phyloP scores from a whole-genome alignment of 2,113 vertebrate species.

The Brachyhypopomus occidentalis region DNA sequence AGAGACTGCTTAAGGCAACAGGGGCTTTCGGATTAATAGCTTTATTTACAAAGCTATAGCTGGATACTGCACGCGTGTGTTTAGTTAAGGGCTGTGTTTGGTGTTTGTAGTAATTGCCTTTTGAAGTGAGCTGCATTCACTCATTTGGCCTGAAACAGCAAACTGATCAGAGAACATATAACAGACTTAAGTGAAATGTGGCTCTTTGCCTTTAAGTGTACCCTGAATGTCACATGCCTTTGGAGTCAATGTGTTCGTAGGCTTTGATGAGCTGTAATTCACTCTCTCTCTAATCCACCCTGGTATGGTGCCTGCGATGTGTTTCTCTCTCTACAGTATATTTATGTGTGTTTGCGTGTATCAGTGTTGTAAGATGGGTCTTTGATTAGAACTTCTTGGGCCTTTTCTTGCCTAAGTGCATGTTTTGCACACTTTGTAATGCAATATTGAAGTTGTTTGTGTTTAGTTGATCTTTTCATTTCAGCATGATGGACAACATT shows the following conservation, averaged over 20 bases:
- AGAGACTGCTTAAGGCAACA: slow-evolving; percentile 25
- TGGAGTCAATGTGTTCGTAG: slow-evolving; percentile 30
- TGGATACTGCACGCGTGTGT: slow-evolving; percentile 37
- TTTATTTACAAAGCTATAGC: slow-evolving; percentile 51
- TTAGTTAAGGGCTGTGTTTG: slow-evolving; percentile 39
- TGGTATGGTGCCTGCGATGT: slow-evolving; percentile 8
- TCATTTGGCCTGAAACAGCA: slow-evolving; percentile 45
- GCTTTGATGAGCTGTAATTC: slow-evolving; percentile 50
- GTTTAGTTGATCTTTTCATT: too few relatives aligned
- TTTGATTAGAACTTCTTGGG: slow-evolving; percentile 21
- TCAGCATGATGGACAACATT: too few relatives aligned
- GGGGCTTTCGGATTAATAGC: slow-evolving; percentile 47
- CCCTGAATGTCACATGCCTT: slow-evolving; percentile 39
- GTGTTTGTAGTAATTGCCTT: slow-evolving; percentile 42
- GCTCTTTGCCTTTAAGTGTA: slow-evolving; percentile 39
- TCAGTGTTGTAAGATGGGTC: slow-evolving; percentile 27
- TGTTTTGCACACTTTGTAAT: not conserved
- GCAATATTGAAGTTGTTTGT: not conserved
- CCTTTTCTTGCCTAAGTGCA: not conserved
- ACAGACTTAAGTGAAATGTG: slow-evolving; percentile 47
- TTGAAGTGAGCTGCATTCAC: slow-evolving; percentile 43
- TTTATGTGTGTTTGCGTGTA: not conserved
- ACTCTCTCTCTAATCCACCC: slow-evolving; percentile 37
- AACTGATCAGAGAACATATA: slow-evolving; percentile 49
- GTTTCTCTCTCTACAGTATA: not conserved